Conservation (phyloP, 2,113 vertebrate genomes). For the Callithrix jacchus region DNA sequence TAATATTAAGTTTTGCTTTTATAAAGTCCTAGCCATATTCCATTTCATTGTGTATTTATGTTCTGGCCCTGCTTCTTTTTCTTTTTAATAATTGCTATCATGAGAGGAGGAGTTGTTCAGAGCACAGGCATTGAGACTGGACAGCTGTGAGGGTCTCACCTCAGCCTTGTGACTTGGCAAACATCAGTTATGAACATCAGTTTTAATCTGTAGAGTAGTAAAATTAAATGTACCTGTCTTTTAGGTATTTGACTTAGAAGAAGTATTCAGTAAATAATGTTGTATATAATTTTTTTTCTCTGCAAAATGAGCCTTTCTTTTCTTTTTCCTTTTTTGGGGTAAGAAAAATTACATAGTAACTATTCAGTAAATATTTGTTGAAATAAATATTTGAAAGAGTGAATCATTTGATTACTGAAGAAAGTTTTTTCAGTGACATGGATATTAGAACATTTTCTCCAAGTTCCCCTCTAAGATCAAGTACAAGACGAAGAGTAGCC, state of each 20-base stretch:
- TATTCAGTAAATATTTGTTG: conserved; percentile 19
- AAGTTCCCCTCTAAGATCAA: neutral
- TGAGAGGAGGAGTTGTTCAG: neutral
- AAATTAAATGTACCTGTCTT: neutral
- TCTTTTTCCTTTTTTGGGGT: conserved; percentile 6
- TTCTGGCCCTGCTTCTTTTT: neutral
- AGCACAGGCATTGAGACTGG: neutral
- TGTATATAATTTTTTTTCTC: neutral
- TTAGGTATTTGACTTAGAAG: neutral
- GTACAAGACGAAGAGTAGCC: neutral
- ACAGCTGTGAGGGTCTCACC: neutral
- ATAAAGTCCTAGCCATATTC: neutral
- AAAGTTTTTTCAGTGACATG: neutral
- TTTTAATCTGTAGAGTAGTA: neutral
- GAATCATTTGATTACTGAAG: neutral
- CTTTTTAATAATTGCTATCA: too few relatives aligned
- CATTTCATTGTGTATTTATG: neutral
- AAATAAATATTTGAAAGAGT: neutral
- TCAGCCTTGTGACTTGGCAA: neutral
- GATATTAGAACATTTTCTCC: neutral
- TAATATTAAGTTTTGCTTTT: neutral
- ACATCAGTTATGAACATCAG: neutral
- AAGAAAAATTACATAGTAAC: neutral
- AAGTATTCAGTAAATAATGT: neutral
- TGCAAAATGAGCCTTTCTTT: neutral